These are phyloP conservation scores for Eurois occulta DNA, from an alignment of 2,888 invertebrate species.

Conservation along the genomic window DNA sequence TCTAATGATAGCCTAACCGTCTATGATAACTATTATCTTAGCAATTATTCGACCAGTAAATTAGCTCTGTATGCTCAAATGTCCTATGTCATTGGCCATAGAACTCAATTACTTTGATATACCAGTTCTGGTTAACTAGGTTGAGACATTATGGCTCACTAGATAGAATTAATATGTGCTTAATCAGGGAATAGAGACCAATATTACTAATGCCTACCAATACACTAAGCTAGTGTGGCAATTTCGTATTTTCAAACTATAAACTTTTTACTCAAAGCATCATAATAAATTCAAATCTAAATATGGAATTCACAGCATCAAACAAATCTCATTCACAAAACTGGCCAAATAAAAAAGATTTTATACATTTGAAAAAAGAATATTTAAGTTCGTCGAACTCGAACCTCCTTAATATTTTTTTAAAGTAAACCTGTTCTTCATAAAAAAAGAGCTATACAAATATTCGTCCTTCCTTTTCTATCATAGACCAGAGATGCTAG, in stretches of 20 bases:
- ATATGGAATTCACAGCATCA: background rate
- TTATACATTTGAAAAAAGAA: background rate
- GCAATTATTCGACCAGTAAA: slow-evolving; percentile 26
- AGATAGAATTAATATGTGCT: background rate
- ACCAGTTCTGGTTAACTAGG: background rate
- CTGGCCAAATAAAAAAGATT: background rate
- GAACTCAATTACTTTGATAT: background rate
- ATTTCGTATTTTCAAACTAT: background rate
- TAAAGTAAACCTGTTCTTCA: too few relatives aligned
- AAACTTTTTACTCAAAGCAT: background rate
- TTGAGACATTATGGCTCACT: background rate
- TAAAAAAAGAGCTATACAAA: too few relatives aligned
- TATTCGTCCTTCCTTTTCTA: background rate
- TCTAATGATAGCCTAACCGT: background rate
- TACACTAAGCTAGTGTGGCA: background rate
- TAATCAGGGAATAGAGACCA: background rate
- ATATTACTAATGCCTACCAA: background rate
- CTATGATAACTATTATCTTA: background rate
- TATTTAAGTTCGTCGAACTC: background rate
- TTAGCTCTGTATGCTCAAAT: slow-evolving; percentile 13
- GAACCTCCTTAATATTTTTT: background rate
- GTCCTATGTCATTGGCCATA: slow-evolving; percentile 11
- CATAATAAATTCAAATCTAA: slow-evolving; percentile 3
- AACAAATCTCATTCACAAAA: background rate
- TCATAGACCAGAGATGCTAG: slow-evolving; percentile 16